Evolutionary conservation across 2,888 invertebrate species (phyloP).

Genomic region (Caenorhabditis sp.): DNA sequence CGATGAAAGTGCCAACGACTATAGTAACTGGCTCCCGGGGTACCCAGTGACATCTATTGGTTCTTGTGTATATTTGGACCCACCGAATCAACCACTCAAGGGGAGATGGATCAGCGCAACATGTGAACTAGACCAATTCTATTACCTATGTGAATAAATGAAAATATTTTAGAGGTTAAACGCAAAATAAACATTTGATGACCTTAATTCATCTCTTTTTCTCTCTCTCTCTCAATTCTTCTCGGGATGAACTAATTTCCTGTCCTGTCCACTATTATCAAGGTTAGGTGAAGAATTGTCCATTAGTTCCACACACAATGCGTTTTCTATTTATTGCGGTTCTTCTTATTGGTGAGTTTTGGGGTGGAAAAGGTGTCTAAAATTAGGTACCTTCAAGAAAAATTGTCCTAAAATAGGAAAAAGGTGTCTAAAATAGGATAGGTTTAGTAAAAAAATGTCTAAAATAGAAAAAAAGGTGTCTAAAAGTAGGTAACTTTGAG

Average conservation of each 20-base stretch:
- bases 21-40: slow-evolving; percentile 29
- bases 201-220: slow-evolving; percentile 1
- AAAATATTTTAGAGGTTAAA: neutral
- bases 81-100: slow-evolving; percentile 25
- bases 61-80: slow-evolving; percentile 28
- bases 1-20: slow-evolving; percentile 14
- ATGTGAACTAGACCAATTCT: slow-evolving; percentile 24
- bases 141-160: slow-evolving; percentile 24
- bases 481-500: too few relatives aligned
- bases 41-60: slow-evolving; percentile 36
- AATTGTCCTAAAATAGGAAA: too few relatives aligned
- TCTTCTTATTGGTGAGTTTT: too few relatives aligned
- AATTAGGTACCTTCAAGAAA: too few relatives aligned
- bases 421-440: too few relatives aligned
- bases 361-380: neutral
- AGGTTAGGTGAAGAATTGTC: neutral
- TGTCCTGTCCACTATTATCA: neutral
- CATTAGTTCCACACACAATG: neutral
- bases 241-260: neutral
- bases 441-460: too few relatives aligned
- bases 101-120: slow-evolving; percentile 36
- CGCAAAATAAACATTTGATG: neutral
- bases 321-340: too few relatives aligned
- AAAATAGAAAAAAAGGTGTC: too few relatives aligned
- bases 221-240: neutral